Percentiles rank a stretch among this genome's conserved stretches.
These are phyloP conservation scores for honey bee (Apis mellifera) DNA, from an alignment of 1,140 invertebrate species.

Conservation along the genomic window DNA sequence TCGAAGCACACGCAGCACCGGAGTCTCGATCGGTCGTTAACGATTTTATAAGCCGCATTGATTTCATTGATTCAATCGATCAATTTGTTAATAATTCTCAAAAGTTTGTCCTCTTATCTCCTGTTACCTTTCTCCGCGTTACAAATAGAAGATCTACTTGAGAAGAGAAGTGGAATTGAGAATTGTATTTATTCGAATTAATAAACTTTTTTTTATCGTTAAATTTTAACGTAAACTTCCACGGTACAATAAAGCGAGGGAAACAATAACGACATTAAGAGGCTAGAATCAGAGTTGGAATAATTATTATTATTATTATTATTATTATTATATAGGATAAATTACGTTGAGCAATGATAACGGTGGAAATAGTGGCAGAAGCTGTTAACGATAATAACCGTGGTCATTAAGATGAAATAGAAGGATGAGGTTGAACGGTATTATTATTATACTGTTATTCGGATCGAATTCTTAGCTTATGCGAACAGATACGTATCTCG, in stretches of 20 bases:
- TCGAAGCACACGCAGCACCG: neutral
- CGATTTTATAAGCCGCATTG: neutral
- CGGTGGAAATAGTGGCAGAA: neutral
- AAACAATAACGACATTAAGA: neutral
- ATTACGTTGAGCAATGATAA: neutral
- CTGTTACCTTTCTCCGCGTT: neutral
- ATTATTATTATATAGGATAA: neutral
- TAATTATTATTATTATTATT: no score
- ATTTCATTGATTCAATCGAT: neutral
- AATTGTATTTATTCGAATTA: no score
- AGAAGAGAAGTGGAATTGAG: neutral
- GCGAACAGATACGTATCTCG: neutral
- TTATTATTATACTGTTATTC: neutral
- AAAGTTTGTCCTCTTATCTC: neutral
- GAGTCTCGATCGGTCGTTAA: constrained; percentile 22
- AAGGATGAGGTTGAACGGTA: neutral
- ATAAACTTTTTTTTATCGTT: no score
- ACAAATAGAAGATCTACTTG: no score
- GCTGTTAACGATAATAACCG: neutral
- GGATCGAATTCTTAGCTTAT: neutral
- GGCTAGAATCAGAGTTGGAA: neutral
- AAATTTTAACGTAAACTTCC: no score
- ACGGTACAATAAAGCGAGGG: no score
- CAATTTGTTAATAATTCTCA: neutral
- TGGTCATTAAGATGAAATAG: neutral